Evolutionary conservation across 1,140 invertebrate genomes (phyloP).

Genomic region (Leptinotarsa defecta): DNA sequence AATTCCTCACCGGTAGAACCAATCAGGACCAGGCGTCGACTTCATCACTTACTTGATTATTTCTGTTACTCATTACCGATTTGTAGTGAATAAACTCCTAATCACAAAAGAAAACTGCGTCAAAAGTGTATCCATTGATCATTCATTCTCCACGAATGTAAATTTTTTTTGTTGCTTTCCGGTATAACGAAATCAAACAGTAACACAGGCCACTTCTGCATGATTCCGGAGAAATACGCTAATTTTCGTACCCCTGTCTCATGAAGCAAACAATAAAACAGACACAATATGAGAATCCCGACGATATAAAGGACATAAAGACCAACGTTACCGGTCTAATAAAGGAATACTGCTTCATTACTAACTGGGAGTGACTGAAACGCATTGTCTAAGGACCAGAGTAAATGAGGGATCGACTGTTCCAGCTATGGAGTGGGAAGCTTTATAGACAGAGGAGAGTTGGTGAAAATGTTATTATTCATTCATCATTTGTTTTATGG

Average conservation of each 20-base stretch:
- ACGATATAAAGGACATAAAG: slow-evolving; percentile 10
- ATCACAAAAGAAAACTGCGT: background rate
- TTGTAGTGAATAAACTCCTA: background rate
- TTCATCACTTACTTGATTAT: no score
- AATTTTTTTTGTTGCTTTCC: background rate
- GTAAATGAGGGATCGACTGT: no score
- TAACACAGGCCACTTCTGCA: no score
- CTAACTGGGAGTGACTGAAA: slow-evolving; percentile 12
- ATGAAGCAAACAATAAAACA: slow-evolving; percentile 24
- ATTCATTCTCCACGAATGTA: background rate
- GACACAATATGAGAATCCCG: slow-evolving; percentile 24
- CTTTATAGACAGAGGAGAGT: no score
- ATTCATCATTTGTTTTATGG: no score
- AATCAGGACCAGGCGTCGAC: no score
- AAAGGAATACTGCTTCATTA: slow-evolving; percentile 24
- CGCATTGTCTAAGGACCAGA: background rate
- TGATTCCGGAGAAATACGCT: background rate
- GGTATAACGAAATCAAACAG: background rate
- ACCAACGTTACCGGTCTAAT: slow-evolving; percentile 22
- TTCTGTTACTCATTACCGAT: no score
- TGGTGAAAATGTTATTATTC: no score
- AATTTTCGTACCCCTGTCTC: slow-evolving; percentile 15
- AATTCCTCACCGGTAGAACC: no score
- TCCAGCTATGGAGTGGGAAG: no score
- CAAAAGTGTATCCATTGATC: background rate